Base-by-base conservation (phyloP, 2,888 invertebrate genomes). In the Molorchus minor region DNA sequence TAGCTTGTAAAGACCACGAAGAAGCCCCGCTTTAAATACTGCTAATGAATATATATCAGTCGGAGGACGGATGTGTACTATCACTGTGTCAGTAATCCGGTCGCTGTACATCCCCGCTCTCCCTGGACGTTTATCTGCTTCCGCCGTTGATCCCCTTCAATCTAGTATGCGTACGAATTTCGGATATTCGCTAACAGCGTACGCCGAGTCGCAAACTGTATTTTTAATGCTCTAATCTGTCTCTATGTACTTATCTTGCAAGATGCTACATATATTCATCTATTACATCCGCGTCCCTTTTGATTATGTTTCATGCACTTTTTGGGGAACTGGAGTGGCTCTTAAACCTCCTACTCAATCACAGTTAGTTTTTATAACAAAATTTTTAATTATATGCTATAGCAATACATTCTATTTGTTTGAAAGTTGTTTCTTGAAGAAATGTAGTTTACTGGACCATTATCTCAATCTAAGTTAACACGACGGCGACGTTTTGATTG, bases 61-160 rank as follows among this genome's bases (percentile, higher is more conserved):
- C 69, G 65, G 63, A 72, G 63, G 72, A 69, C 73, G 75, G 74
- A 75, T 75, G 74, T 73, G 70, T 68, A 71, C 73, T 75, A 75
- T 75, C 75, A 73, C 66, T 65, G 69, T 67, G 71, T 71, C 66
- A 68, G 73, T 77, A 76, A 76, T 75, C 74, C 73, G 69, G 74
- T 60, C 49, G 41, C 56, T 71, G 72, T 73, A 71, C 73, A 68
- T 70, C 71, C 72, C 67, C 68, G 55, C 70, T 69, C 68, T n/a
- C 73, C 66, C 70, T 71, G 74, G 74, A 73, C 73, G 71, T 73
- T 75, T 76, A 76, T 75, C 74, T 76, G 69, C 71, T 75, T 75
- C 71, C 71, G 72, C 68, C 75, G 73, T 72, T 76, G 75, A 75
- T 75, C 75, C 76, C 71, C 71, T 74, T 76, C 74, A 75, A 76